Evolutionary conservation across 2,888 invertebrate species (phyloP), one percentile per base, ranked within the genome.

Genomic region (Mystacides longicornis): DNA sequence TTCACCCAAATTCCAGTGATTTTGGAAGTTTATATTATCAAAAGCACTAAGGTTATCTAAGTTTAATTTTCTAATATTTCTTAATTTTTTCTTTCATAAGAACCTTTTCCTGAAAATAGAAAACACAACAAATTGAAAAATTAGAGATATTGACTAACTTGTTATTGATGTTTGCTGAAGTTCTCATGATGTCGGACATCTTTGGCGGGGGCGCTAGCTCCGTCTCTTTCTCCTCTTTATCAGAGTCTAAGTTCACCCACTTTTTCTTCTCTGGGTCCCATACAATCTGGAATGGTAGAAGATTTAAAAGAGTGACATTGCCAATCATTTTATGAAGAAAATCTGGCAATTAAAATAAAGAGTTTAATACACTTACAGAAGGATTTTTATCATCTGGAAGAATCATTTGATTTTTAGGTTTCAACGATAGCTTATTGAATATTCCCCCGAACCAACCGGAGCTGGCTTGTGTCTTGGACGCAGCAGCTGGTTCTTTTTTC

Each of bases 321-420:
- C 11, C 27, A 7, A 11, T 7, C 27, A 27, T 11, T 27, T 27
- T 7, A 11, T 27, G 27, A 27, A 27, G 7, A 27, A 27, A 27
- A 27, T 27, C 7, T 7, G 5, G 11, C 5, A 27, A 5, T 7
- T 27, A 27, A 27, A 7, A 27, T 7, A 27, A 31, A 14, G 14
- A 31, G 14, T 31, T 31, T 14, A 21, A 19, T 5, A 23, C 23
- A 52, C 56, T 53, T 49, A 92, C 91, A 61, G 88, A 77, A 60
- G 93, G 93, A 76, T 95, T 89, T 71, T 87, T 93, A 74, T 96
- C 95, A 74, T 95, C 94, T 1, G 96, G 95, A 64, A 96, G 78
- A 67, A 89, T 93, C 93, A 94, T 94, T 79, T 94, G 93, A 79
- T 93, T 94, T 73, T 90, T 92, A 46, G 89, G 86, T 64, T 88